These are phyloP conservation scores for Leptothorax acervorum DNA, from an alignment of 2,888 invertebrate species.

Conservation along the genomic window DNA sequence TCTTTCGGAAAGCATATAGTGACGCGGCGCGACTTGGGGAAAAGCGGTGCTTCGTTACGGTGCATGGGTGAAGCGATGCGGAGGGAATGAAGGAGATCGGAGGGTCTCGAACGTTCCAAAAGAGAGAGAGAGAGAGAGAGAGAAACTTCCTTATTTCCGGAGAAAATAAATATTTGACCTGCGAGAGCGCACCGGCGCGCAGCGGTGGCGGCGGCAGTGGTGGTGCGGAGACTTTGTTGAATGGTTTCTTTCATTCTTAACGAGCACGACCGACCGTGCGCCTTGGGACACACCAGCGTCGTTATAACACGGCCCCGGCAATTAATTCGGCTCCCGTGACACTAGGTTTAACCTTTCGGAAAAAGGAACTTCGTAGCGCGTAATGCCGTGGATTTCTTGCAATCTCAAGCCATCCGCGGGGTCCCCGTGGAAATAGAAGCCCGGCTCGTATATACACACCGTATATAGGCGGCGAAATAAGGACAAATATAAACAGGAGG, in stretches of 20 bases:
- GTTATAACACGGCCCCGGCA: slow-evolving; percentile 61
- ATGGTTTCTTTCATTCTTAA: slow-evolving; percentile 78
- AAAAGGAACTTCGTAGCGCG: slow-evolving; percentile 41
- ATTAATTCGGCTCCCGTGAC: slow-evolving; percentile 66
- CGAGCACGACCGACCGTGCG: slow-evolving; percentile 63
- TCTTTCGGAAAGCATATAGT: slow-evolving; percentile 27
- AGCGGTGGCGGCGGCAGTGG: background rate
- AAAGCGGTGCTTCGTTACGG: slow-evolving; percentile 40
- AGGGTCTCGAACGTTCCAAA: slow-evolving; percentile 63
- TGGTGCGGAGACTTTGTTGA: slow-evolving; percentile 62
- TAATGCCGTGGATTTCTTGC: slow-evolving; percentile 50
- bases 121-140: slow-evolving; percentile 55
- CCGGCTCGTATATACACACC: slow-evolving; percentile 27
- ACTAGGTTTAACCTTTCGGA: slow-evolving; percentile 52
- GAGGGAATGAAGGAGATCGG: slow-evolving; percentile 27
- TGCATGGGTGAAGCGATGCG: slow-evolving; percentile 29
- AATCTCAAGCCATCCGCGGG: slow-evolving; percentile 39
- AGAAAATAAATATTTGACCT: slow-evolving; percentile 76
- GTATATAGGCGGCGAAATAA: slow-evolving; percentile 43
- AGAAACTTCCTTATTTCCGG: slow-evolving; percentile 74
- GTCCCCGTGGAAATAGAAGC: slow-evolving; percentile 53
- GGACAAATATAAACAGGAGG: slow-evolving; percentile 56
- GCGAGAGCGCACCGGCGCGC: slow-evolving; percentile 31
- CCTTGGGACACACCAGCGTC: slow-evolving; percentile 53
- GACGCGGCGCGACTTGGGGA: slow-evolving; percentile 33